phyloP scores from a whole-genome alignment of 2,113 vertebrate genomes.

The Tor tambroides region DNA sequence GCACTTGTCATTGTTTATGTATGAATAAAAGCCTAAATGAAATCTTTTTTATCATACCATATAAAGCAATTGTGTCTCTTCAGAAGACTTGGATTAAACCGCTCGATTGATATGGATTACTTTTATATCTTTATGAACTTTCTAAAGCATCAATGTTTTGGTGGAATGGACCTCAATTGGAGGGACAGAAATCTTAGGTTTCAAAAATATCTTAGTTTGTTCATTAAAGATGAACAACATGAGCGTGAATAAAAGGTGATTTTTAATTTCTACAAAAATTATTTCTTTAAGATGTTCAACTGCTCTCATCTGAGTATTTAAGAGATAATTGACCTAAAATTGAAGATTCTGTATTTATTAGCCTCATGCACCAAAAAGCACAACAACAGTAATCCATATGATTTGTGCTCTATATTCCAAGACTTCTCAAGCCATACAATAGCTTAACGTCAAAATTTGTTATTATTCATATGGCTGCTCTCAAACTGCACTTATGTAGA shows the following conservation, averaged over 20 bases:
- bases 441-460: neutral
- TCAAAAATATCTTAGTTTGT: neutral
- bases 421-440: neutral
- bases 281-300: neutral
- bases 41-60: neutral
- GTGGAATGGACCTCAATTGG: neutral
- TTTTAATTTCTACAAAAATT: neutral
- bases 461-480: no score
- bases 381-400: neutral
- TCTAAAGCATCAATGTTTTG: neutral
- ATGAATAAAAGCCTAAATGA: neutral
- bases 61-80: neutral
- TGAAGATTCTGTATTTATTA: neutral
- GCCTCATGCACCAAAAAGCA: neutral
- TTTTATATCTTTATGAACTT: neutral
- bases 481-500: neutral
- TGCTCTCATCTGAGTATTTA: no score
- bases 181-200: neutral
- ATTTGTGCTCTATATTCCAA: neutral
- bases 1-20: neutral
- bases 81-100: neutral
- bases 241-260: neutral
- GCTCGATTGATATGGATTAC: neutral
- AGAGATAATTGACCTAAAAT: neutral
- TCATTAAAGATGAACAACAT: neutral